A percentile compares a stretch with the other conserved stretches of the same genome.
Conservation (phyloP, 1,140 invertebrate genomes). For the Pogonus chalceus region DNA sequence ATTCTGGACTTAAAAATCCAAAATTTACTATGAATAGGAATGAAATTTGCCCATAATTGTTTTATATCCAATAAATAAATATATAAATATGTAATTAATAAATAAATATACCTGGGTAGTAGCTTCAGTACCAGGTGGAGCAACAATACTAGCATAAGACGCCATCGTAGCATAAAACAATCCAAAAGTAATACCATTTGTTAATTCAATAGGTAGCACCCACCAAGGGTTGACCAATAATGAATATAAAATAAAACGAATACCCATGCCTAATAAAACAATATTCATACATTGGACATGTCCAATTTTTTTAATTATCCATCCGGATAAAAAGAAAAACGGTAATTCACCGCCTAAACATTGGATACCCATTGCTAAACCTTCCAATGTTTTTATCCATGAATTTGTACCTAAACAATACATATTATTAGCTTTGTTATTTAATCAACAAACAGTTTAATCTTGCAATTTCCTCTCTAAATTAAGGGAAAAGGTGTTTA, state of each 20-base stretch:
- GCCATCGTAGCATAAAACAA: conserved; percentile 84
- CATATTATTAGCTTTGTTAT: too few relatives aligned
- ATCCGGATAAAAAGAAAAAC: conserved; percentile 77
- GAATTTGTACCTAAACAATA: conserved; percentile 36
- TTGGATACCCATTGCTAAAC: conserved; percentile 64
- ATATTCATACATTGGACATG: conserved; percentile 73
- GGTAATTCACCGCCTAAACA: conserved; percentile 81
- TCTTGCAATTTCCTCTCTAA: background rate
- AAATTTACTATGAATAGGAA: too few relatives aligned
- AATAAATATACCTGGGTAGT: conserved; percentile 76
- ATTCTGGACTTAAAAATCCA: too few relatives aligned
- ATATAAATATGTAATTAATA: too few relatives aligned
- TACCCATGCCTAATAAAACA: conserved; percentile 62
- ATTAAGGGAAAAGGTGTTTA: too few relatives aligned
- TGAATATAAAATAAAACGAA: conserved; percentile 76
- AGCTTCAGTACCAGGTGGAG: conserved; percentile 75
- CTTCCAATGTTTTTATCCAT: conserved; percentile 73
- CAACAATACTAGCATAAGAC: conserved; percentile 75
- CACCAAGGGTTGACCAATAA: conserved; percentile 69
- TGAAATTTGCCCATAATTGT: too few relatives aligned
- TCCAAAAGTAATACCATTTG: conserved; percentile 81
- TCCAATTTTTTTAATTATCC: conserved; percentile 70
- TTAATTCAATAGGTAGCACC: conserved; percentile 71
- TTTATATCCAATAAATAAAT: too few relatives aligned
- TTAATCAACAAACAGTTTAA: background rate